Evolutionary conservation across 2,888 invertebrate genomes (phyloP).

Genomic region (Tetranychus piercei): DNA sequence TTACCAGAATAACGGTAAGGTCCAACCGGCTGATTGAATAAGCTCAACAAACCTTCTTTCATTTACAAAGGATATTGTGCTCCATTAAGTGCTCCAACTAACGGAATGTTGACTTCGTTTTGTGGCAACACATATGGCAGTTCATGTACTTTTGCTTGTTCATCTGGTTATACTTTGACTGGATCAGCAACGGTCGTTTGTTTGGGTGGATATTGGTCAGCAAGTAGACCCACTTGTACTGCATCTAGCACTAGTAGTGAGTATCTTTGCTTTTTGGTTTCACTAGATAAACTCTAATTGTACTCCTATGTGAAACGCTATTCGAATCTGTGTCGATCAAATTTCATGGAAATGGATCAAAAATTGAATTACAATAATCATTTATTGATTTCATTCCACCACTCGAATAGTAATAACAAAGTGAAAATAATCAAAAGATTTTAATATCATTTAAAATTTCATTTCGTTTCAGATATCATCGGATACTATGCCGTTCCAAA

Average conservation of each 20-base stretch:
- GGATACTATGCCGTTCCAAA: neutral
- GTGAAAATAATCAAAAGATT: too few relatives aligned
- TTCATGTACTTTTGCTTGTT: neutral
- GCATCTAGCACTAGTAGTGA: neutral
- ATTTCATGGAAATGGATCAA: too few relatives aligned
- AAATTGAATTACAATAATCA: too few relatives aligned
- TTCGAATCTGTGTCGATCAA: too few relatives aligned
- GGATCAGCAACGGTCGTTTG: neutral
- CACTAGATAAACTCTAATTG: too few relatives aligned
- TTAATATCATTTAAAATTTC: too few relatives aligned
- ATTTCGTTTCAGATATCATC: neutral
- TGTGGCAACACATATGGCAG: neutral
- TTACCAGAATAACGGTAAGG: too few relatives aligned
- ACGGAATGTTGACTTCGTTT: neutral
- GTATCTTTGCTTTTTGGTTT: neutral
- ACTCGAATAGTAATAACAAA: too few relatives aligned
- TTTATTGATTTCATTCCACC: too few relatives aligned
- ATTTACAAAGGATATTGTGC: neutral
- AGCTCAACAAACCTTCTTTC: neutral
- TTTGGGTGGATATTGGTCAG: neutral
- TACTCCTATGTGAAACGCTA: too few relatives aligned
- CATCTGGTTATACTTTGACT: neutral
- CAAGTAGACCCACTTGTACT: neutral
- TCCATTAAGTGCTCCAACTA: neutral
- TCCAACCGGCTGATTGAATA: too few relatives aligned